phyloP scores from a whole-genome alignment of 2,113 vertebrate genomes.

The Fulmarus glacialis region DNA sequence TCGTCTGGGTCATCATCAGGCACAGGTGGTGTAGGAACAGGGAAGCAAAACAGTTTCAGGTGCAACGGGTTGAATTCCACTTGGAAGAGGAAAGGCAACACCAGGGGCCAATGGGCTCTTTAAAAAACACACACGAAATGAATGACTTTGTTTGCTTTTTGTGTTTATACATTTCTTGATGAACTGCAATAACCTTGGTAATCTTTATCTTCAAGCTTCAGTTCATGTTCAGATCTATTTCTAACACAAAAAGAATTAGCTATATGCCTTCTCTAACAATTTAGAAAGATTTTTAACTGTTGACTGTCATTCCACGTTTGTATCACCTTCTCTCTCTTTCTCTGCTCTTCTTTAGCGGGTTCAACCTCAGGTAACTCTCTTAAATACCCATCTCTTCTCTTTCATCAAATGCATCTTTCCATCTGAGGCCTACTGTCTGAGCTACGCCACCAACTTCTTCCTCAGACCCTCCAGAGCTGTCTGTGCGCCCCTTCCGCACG shows the following conservation, averaged over 20 bases:
- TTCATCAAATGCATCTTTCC: not conserved
- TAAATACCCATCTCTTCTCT: not conserved
- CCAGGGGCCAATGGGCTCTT: not conserved
- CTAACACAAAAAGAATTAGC: not conserved
- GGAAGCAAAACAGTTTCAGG: not conserved
- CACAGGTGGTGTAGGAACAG: not conserved
- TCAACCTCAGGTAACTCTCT: not conserved
- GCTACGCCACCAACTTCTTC: not conserved
- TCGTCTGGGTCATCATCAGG: not conserved
- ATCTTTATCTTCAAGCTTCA: not conserved
- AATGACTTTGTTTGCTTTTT: not conserved
- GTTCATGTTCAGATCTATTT: not conserved
- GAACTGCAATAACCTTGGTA: not conserved
- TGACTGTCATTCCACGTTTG: not conserved
- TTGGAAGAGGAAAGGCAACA: not conserved
- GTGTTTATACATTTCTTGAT: not conserved
- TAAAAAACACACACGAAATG: not conserved
- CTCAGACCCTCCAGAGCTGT: not conserved
- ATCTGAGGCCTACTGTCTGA: not conserved
- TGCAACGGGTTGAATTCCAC: not conserved
- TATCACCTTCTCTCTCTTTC: not conserved
- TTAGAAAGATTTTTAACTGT: not conserved
- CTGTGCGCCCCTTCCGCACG: fast-evolving
- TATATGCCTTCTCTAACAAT: not conserved
- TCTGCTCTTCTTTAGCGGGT: not conserved